Base-by-base conservation (phyloP, 2,888 invertebrate species). In the Seira ritae region DNA sequence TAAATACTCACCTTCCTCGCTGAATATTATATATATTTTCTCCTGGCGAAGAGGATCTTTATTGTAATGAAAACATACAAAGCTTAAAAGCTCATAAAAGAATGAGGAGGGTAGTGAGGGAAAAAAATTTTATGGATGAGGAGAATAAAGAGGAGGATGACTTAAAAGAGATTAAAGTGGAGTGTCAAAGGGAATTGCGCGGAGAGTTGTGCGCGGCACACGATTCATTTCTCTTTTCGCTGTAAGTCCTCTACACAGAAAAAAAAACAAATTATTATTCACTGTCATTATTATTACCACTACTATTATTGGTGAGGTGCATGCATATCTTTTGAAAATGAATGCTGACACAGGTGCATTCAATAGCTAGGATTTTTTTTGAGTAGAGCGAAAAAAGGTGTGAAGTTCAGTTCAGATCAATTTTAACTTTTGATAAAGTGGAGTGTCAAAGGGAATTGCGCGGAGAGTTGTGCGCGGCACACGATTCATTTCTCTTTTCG, bases 141-240 rank as follows among this genome's bases (percentile, higher is more conserved):
- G 23, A 70, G 17, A 50, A 50, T 67, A 10, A 75, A 75, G 31
- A 68, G 75, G 66, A 74, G 74, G 75, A 50, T 77, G 77, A 77
- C 77, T 77, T 77, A 17, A 69, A 69, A 55, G 60, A 62, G 77
- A 77, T 69, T 77, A 77, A 69, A 68, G 69, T 55, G 23, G 19
- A 77, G 70, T 66, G 78, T 71, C 78, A 71, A 71, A 62, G 60
- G 22, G 71, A 78, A 70, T 55, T 55, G 55, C n/a, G n/a, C 68
- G 20, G 62, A 69, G 46, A 65, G 50, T 65, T 23, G 67, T 75
- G 67, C 75, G 75, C 71, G 79, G 79, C 79, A 79, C 79, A 79
- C 79, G 79, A 79, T 79, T 79, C 78, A 79, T 72, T 71, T 70
- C 24, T 12, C 19, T 60, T 55, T 68, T 17, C 60, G 12, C 31